Percentiles rank a stretch among this genome's conserved stretches.
Conservation (phyloP, 2,113 vertebrate species). For the Apistogramma diplotaenia region DNA sequence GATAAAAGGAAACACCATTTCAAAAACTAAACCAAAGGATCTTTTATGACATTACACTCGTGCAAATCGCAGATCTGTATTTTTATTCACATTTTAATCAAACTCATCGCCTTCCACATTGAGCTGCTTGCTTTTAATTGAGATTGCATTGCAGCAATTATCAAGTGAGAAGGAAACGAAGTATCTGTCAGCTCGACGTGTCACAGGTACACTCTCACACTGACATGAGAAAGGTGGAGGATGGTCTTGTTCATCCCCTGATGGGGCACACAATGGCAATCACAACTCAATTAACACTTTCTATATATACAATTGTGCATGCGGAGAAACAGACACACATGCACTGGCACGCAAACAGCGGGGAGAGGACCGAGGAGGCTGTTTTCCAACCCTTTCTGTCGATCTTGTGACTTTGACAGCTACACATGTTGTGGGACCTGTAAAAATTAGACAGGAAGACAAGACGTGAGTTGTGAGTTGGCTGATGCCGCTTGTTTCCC, state of each 20-base stretch:
- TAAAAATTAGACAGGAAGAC: constrained; percentile 55
- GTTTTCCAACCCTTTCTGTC: constrained; percentile 46
- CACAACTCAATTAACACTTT: constrained; percentile 79
- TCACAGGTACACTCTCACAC: constrained; percentile 71
- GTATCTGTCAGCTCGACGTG: constrained; percentile 65
- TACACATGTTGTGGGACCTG: constrained; percentile 66
- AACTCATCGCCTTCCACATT: constrained; percentile 39
- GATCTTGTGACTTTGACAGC: constrained; percentile 66
- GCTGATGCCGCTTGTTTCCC: constrained; percentile 50
- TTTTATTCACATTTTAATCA: constrained; percentile 65
- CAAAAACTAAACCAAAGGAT: background rate
- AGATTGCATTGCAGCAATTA: constrained; percentile 74
- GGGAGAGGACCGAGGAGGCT: constrained; percentile 55
- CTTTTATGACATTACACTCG: background rate
- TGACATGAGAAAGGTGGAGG: constrained; percentile 60
- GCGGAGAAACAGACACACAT: background rate
- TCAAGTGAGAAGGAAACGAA: constrained; percentile 65
- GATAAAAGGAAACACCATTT: background rate
- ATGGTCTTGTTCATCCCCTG: constrained; percentile 61
- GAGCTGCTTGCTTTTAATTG: constrained; percentile 72
- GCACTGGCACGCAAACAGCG: constrained; percentile 14
- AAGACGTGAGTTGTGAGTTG: constrained; percentile 20
- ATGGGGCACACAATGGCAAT: constrained; percentile 72
- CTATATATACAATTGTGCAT: constrained; percentile 72
- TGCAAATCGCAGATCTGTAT: constrained; percentile 17